Evolutionary conservation across 2,113 vertebrate species (phyloP).

Genomic region (Prunella himalayana): DNA sequence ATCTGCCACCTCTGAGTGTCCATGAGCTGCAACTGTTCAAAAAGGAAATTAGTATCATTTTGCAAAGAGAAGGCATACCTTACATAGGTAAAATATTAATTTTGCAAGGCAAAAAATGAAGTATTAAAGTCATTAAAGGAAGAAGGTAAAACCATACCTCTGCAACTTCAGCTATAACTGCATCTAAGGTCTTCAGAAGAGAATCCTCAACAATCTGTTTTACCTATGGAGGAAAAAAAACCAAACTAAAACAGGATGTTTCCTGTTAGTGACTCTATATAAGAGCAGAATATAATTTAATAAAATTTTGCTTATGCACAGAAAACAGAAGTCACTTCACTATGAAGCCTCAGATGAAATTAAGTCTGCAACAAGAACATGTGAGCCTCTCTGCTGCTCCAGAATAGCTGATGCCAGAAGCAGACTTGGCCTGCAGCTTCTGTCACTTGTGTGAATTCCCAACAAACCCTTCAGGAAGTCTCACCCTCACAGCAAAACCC

Average conservation of each 20-base stretch:
- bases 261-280: neutral
- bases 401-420: neutral
- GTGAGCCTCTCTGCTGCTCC: neutral
- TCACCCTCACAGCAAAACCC: neutral
- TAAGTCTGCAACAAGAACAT: neutral
- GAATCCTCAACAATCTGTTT: slow-evolving; percentile 88
- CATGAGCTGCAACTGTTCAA: neutral
- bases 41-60: neutral
- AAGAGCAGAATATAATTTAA: neutral
- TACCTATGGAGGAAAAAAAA: slow-evolving; percentile 68
- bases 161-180: slow-evolving; percentile 71
- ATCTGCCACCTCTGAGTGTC: too few species aligned
- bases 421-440: neutral
- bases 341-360: neutral
- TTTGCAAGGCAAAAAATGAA: neutral
- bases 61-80: neutral
- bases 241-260: neutral
- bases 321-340: neutral
- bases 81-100: neutral
- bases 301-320: neutral
- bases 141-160: slow-evolving; percentile 73
- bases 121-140: neutral
- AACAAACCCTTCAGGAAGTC: neutral
- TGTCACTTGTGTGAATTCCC: neutral
- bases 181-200: slow-evolving; percentile 85